These are phyloP conservation scores for Tetrax tetrax DNA, from an alignment of 2,113 vertebrate species.

Conservation along the genomic window DNA sequence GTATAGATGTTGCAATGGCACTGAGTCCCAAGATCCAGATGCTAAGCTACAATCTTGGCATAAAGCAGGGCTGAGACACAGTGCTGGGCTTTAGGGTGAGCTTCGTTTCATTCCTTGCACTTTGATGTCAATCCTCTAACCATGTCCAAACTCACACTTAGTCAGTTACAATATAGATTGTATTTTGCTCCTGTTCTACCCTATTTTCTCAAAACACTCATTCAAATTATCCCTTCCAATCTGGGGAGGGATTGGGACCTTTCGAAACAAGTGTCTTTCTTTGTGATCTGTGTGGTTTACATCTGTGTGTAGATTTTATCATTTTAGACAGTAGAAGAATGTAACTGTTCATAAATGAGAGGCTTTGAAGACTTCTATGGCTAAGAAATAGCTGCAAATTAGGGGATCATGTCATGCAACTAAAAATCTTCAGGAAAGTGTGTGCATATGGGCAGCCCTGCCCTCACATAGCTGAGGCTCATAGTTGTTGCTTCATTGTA, in stretches of 20 bases:
- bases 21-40: rapidly evolving
- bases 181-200: not conserved
- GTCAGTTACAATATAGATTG: not conserved
- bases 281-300: not conserved
- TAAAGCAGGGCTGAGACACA: not conserved
- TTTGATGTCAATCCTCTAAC: not conserved
- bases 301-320: not conserved
- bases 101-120: not conserved
- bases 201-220: not conserved
- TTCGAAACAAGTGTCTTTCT: rapidly evolving
- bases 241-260: not conserved
- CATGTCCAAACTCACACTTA: not conserved
- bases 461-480: not conserved
- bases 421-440: not conserved
- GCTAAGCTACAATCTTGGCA: not conserved
- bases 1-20: not conserved
- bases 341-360: not conserved
- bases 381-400: not conserved
- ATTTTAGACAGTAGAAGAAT: not conserved
- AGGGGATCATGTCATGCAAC: not conserved
- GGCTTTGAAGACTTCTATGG: not conserved
- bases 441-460: not conserved
- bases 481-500: not conserved
- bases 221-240: not conserved
- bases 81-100: not conserved